Evolutionary conservation across 1,140 invertebrate genomes (phyloP).

Genomic region (Rhagoletis pomonella): DNA sequence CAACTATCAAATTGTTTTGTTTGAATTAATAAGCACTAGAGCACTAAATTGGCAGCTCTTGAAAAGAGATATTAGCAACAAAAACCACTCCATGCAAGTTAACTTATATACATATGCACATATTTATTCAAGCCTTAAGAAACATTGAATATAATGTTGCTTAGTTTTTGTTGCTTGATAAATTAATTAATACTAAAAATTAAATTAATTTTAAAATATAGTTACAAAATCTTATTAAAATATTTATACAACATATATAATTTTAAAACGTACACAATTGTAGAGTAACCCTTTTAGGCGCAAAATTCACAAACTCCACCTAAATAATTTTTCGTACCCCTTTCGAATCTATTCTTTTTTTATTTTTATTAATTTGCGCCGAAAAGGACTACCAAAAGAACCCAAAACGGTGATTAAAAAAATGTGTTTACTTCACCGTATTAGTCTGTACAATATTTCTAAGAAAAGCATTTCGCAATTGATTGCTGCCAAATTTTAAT

Average conservation of each 20-base stretch:
- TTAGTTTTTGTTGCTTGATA: not conserved
- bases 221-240: not conserved
- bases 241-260: not conserved
- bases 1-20: too few relatives aligned
- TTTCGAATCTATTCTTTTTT: too few relatives aligned
- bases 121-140: too few relatives aligned
- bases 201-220: not conserved
- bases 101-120: too few relatives aligned
- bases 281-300: not conserved
- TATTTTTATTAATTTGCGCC: too few relatives aligned
- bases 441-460: not conserved
- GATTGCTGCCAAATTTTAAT: not conserved
- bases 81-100: not conserved
- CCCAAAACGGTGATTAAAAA: not conserved
- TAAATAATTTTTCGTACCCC: too few relatives aligned
- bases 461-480: conserved; percentile 9
- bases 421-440: not conserved
- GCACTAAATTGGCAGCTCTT: conserved; percentile 2
- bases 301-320: not conserved
- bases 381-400: too few relatives aligned
- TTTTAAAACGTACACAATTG: not conserved
- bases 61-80: not conserved
- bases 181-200: not conserved
- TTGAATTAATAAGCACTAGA: too few relatives aligned
- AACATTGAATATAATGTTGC: not conserved